These are phyloP conservation scores for Latrodectus geometricus DNA, from an alignment of 1,140 invertebrate genomes.

Conservation along the genomic window DNA sequence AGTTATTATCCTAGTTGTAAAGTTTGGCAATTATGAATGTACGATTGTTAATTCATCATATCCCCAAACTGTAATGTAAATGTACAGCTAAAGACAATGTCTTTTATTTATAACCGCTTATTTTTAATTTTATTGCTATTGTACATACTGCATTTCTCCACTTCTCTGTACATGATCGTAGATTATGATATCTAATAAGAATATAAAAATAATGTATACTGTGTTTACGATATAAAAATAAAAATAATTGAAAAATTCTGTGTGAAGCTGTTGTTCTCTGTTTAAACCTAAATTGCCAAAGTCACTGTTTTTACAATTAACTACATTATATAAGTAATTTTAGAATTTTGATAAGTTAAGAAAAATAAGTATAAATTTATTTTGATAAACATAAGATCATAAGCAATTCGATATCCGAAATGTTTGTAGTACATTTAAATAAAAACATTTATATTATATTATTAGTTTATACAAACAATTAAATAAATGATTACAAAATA, in stretches of 20 bases:
- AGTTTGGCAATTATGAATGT: slow-evolving; percentile 41
- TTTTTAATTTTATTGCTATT: slow-evolving; percentile 18
- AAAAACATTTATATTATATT: no score
- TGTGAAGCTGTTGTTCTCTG: no score
- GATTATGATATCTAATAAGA: slow-evolving; percentile 41
- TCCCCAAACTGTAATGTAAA: not conserved
- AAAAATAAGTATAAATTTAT: no score
- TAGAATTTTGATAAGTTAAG: no score
- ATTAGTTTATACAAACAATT: no score
- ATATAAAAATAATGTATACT: slow-evolving; percentile 49
- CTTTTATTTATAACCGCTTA: not conserved
- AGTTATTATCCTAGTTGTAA: not conserved
- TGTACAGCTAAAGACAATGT: not conserved
- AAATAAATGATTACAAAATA: no score
- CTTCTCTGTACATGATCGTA: slow-evolving; percentile 55
- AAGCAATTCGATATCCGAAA: no score
- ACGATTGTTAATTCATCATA: slow-evolving; percentile 40
- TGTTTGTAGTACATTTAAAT: no score
- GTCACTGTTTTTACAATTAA: no score
- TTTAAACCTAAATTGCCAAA: no score
- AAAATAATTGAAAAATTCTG: not conserved
- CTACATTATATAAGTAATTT: no score
- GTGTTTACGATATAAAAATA: slow-evolving; percentile 53
- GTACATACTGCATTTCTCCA: slow-evolving; percentile 52
- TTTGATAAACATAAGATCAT: no score